Evolutionary conservation across 2,113 vertebrate species (phyloP), one percentile per base, ranked within the genome.

Genomic region (Oreochromis niloticus): DNA sequence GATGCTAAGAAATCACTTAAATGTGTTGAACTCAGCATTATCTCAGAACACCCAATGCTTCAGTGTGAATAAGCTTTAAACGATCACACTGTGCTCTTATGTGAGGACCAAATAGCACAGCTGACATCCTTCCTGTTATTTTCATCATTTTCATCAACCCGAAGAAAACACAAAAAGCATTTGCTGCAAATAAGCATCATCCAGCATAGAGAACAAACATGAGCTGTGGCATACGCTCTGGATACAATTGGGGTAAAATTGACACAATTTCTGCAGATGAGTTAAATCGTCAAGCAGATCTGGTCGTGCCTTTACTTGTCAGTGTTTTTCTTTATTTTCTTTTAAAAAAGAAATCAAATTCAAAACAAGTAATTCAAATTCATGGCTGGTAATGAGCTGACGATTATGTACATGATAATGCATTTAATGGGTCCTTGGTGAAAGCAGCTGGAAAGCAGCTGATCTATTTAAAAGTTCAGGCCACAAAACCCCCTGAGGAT

Each of bases 31-130:
- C 59, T 81, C 75, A 61, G 75, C 57, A 81, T 82, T 57, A 71
- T 43, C 73, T 48, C 39, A 56, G 80, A 61, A 84, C 61, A 39
- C 68, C 80, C 16, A 14, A 22, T 32, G 79, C 56, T 83, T 78
- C n/a, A 63, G 56, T 46, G 19, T 84, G 90, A 92, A 89, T 81
- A 82, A 30, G 36, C 43, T 52, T 80, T 41, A 83, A 85, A 90
- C 85, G 27, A 11, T 73, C 87, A 78, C 6, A 6, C 85, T 78
- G 84, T 16, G 87, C 79, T 89, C 27, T 82, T 87, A 41, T 82
- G 55, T 19, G 16, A 48, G 16, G n/a, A 82, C 34, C 27, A 48
- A 85, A 85, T 32, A 61, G 66, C 50, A 68, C 54, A 88, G 89
- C 85, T 86, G 83, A 91, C 63, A 59, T 79, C 71, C 55, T 83